These are phyloP conservation scores for Protula sp. DNA, from an alignment of 2,888 invertebrate species.

Conservation along the genomic window DNA sequence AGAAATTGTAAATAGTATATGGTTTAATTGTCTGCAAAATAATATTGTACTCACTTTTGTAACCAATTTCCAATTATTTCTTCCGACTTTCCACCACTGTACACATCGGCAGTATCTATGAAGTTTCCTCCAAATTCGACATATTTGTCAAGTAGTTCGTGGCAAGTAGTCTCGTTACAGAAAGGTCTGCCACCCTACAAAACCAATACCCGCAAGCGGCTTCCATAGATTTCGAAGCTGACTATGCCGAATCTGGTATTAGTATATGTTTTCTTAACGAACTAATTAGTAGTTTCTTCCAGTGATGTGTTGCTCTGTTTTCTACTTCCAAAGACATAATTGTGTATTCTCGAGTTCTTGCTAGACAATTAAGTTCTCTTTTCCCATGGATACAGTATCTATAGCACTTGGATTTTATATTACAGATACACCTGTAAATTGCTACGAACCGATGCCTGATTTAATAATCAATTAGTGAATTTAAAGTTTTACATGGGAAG, in stretches of 20 bases:
- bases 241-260: not conserved
- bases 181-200: slow-evolving; percentile 8
- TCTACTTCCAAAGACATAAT: no score
- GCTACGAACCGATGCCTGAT: no score
- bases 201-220: not conserved
- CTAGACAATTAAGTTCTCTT: no score
- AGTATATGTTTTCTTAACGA: no score
- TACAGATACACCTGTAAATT: no score
- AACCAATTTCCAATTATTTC: slow-evolving; percentile 41
- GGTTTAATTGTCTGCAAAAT: not conserved
- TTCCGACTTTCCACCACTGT: slow-evolving; percentile 35
- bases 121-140: slow-evolving; percentile 45
- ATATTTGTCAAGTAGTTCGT: slow-evolving; percentile 37
- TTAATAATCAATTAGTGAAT: no score
- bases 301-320: no score
- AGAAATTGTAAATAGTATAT: not conserved
- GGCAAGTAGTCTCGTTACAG: slow-evolving; percentile 26
- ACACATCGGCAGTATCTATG: slow-evolving; percentile 45
- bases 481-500: no score
- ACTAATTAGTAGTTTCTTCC: no score
- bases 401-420: no score
- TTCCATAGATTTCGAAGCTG: not conserved
- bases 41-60: not conserved
- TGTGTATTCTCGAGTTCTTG: no score
- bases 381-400: no score